These are phyloP conservation scores for Rhizoglyphus robini DNA, from an alignment of 1,140 invertebrate species.

Conservation along the genomic window DNA sequence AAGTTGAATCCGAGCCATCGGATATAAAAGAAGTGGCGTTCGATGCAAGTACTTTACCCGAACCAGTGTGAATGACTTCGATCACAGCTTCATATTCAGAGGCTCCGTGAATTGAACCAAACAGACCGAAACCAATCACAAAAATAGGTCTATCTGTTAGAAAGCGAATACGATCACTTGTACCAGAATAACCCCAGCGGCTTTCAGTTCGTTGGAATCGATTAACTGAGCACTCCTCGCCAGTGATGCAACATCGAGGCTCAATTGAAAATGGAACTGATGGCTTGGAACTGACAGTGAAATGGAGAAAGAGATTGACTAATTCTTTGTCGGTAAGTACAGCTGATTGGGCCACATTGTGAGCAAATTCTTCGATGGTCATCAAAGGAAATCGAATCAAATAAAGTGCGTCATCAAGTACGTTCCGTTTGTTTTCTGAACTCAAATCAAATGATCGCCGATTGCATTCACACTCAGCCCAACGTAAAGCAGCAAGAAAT, in stretches of 20 bases:
- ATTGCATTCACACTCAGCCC: conserved; percentile 64
- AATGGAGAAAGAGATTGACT: conserved; percentile 60
- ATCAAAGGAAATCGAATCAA: conserved; percentile 71
- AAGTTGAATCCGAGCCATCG: conserved; percentile 65
- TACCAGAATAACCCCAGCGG: conserved; percentile 75
- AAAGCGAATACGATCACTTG: conserved; percentile 71
- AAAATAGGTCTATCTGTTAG: conserved; percentile 66
- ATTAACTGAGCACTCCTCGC: conserved; percentile 63
- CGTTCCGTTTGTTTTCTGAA: conserved; percentile 53
- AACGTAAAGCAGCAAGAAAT: conserved; percentile 52
- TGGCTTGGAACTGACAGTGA: conserved; percentile 62
- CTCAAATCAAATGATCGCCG: conserved; percentile 48
- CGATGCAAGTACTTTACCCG: conserved; percentile 57
- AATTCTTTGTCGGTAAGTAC: conserved; percentile 58
- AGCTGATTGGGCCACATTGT: conserved; percentile 57
- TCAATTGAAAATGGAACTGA: conserved; percentile 53
- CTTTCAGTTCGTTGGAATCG: conserved; percentile 66
- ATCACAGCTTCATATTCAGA: conserved; percentile 65
- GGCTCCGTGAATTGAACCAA: conserved; percentile 67
- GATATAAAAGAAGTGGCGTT: conserved; percentile 63
- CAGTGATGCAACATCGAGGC: conserved; percentile 63
- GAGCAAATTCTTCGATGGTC: conserved; percentile 73
- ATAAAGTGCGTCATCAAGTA: conserved; percentile 51
- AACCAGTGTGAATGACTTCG: conserved; percentile 59
- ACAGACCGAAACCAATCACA: conserved; percentile 72